Conservation (phyloP, 2,797 vertebrate species). For the Sorex maritimensis region DNA sequence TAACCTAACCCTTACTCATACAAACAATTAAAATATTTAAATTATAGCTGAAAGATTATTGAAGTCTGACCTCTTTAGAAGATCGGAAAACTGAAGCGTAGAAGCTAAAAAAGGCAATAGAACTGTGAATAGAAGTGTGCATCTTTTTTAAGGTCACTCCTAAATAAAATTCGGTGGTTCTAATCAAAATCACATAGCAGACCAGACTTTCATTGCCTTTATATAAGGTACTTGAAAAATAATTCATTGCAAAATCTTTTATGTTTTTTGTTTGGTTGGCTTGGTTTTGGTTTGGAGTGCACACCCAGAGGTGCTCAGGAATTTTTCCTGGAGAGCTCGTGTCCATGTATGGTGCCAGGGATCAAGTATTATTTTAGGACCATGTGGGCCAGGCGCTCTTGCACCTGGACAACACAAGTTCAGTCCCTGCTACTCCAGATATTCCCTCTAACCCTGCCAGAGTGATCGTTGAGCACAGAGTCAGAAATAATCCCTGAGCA, state of each 20-base stretch:
- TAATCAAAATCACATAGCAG: conserved; percentile 16
- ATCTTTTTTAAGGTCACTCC: neutral
- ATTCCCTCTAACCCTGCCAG: no score
- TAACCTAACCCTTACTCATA: conserved; percentile 6
- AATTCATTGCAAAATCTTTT: conserved; percentile 42
- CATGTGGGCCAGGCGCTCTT: no score
- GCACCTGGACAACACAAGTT: no score
- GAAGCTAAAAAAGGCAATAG: neutral
- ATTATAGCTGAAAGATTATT: conserved; percentile 41
- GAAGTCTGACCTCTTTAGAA: conserved; percentile 32
- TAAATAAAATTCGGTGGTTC: conserved; percentile 34
- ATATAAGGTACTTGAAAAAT: conserved; percentile 45
- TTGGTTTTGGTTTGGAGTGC: no score
- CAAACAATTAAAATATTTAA: conserved; percentile 51
- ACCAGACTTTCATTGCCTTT: conserved; percentile 39
- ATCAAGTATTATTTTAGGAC: no score
- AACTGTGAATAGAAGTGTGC: neutral
- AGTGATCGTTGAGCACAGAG: no score
- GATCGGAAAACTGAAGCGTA: neutral
- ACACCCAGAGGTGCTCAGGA: no score
- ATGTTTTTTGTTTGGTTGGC: neutral
- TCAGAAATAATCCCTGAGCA: no score
- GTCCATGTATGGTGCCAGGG: no score
- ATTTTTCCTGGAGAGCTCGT: no score
- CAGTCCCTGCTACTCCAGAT: no score